A percentile compares a stretch with the other conserved stretches of the same genome.
Conservation (phyloP, 2,797 vertebrate species). For the Acestrorhynchus altus region DNA sequence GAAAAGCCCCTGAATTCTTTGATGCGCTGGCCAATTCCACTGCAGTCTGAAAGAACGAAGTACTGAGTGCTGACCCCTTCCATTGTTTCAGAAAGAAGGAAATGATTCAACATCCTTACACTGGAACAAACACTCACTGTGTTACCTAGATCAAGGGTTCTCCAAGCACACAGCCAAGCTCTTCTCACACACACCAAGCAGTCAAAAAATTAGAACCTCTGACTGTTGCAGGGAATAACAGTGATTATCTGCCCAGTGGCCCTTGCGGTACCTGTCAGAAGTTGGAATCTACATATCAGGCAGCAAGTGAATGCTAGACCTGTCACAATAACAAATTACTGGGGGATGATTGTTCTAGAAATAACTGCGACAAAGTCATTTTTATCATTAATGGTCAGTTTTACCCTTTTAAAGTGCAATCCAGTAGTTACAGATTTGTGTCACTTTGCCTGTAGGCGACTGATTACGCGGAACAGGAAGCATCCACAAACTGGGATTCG, state of each 20-base stretch:
- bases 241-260: no score
- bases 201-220: no score
- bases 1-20: slow-evolving; percentile 12
- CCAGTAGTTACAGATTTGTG: slow-evolving; percentile 47
- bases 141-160: slow-evolving; percentile 10
- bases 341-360: no score
- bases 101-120: slow-evolving; percentile 32
- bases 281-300: no score
- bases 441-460: slow-evolving; percentile 67
- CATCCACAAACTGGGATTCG: slow-evolving; percentile 67
- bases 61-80: slow-evolving; percentile 9
- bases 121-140: slow-evolving; percentile 22
- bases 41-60: neutral
- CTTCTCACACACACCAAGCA: no score
- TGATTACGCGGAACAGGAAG: slow-evolving; percentile 76
- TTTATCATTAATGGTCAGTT: no score
- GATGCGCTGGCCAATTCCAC: neutral
- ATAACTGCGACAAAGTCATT: no score
- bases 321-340: no score
- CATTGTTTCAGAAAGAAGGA: slow-evolving; percentile 46
- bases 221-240: no score
- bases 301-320: no score
- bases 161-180: neutral
- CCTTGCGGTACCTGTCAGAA: no score
- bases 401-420: no score